Conservation (phyloP, 2,888 invertebrate species). For the Charanyca ferruginea region DNA sequence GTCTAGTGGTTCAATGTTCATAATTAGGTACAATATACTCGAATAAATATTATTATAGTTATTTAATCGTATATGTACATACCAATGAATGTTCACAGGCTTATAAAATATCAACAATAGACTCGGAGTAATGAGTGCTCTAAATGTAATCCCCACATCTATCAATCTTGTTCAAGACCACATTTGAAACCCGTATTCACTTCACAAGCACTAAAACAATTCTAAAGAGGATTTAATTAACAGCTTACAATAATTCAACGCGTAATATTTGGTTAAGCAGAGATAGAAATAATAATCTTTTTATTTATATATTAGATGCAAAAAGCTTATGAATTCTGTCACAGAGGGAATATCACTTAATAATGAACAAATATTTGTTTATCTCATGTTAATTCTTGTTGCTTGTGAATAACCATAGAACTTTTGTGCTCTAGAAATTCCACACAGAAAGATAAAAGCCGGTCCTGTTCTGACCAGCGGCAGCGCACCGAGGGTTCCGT, state of each 20-base stretch:
- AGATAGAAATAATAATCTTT: not conserved
- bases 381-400: too few relatives aligned
- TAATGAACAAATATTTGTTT: too few relatives aligned
- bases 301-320: not conserved
- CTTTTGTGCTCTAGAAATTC: too few relatives aligned
- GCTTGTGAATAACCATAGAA: too few relatives aligned
- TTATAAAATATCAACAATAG: not conserved
- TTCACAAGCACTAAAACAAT: slow-evolving; percentile 8
- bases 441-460: too few relatives aligned
- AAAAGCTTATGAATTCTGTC: not conserved
- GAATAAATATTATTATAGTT: not conserved
- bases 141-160: not conserved
- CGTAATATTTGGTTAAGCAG: not conserved
- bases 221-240: slow-evolving; percentile 3
- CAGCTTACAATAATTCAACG: not conserved
- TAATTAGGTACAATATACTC: not conserved
- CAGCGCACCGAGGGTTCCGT: too few relatives aligned
- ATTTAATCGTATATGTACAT: not conserved
- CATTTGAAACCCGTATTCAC: not conserved
- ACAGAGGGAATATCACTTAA: not conserved
- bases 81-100: not conserved
- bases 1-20: too few relatives aligned
- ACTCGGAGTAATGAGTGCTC: not conserved
- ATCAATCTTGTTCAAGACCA: not conserved
- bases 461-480: too few relatives aligned